Percentiles rank a stretch among this genome's conserved stretches.
These are phyloP conservation scores for Slavum lentiscoides DNA, from an alignment of 2,888 invertebrate genomes.

Conservation along the genomic window DNA sequence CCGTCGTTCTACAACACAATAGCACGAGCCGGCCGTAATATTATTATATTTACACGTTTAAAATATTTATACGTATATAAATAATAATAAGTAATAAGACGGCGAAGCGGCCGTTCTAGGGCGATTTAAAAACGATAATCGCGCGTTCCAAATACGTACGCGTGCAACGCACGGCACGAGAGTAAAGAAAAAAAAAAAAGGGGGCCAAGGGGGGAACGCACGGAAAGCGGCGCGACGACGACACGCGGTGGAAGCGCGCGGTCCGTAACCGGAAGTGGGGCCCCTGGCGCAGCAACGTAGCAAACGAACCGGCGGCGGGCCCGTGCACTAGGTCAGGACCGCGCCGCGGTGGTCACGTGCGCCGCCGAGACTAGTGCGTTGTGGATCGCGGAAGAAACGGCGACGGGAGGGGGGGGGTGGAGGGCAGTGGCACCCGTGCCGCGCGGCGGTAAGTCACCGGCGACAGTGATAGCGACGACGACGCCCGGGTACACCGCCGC, in stretches of 20 bases:
- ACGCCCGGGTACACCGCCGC: constrained; percentile 3
- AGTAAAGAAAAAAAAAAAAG: no score
- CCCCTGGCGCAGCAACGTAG: constrained; percentile 41
- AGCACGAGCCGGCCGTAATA: no score
- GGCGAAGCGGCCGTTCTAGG: no score
- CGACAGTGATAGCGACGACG: constrained; percentile 44
- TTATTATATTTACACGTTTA: no score
- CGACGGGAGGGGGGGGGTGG: neutral
- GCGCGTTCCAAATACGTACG: no score
- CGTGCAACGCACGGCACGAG: neutral
- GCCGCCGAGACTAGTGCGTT: constrained; percentile 49
- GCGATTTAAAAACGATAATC: no score
- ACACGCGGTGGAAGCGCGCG: constrained; percentile 1
- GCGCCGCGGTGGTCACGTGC: constrained; percentile 52
- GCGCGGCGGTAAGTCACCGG: constrained; percentile 47
- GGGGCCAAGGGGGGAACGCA: neutral
- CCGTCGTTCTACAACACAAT: neutral
- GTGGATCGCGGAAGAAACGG: constrained; percentile 30
- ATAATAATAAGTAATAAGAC: no score
- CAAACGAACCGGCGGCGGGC: constrained; percentile 34
- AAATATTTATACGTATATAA: no score
- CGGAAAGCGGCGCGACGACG: constrained; percentile 7
- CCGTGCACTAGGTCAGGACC: constrained; percentile 53
- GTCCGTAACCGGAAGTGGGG: constrained; percentile 48
- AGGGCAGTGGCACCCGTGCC: no score